A percentile compares a stretch with the other conserved stretches of the same genome.
phyloP scores from a whole-genome alignment of 2,888 invertebrate species.

The Arctia plantaginis region DNA sequence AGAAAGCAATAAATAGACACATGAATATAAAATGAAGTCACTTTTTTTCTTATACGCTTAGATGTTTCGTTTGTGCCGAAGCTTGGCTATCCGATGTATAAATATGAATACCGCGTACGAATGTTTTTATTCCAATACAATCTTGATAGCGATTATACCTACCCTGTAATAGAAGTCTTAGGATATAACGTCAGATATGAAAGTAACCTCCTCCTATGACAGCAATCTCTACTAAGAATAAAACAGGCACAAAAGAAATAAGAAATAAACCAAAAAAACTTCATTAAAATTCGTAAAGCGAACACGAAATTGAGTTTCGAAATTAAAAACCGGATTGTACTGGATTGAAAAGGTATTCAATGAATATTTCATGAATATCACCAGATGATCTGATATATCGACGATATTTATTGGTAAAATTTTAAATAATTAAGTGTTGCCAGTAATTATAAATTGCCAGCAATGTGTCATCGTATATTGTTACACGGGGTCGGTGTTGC shows the following conservation, averaged over 20 bases:
- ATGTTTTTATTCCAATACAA: neutral
- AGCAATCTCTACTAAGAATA: neutral
- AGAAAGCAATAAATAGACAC: too few species aligned
- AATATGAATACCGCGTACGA: too few species aligned
- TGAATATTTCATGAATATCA: conserved; percentile 42
- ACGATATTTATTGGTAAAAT: conserved; percentile 11
- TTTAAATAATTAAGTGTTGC: conserved; percentile 11
- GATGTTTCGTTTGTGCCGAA: too few species aligned
- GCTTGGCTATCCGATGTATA: too few species aligned
- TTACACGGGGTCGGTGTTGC: neutral
- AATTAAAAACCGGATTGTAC: conserved; percentile 39
- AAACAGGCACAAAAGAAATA: conserved; percentile 18
- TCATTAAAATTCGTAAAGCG: conserved; percentile 28
- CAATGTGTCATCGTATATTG: conserved; percentile 3
- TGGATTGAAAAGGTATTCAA: conserved; percentile 32
- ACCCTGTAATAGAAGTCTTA: neutral
- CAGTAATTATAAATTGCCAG: neutral
- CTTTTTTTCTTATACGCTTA: too few species aligned
- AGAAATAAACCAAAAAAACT: conserved; percentile 20
- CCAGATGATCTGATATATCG: neutral
- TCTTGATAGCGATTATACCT: neutral
- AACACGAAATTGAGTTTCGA: conserved; percentile 38
- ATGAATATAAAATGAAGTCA: too few species aligned
- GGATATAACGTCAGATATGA: neutral
- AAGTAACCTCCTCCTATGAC: neutral